Conservation (phyloP, 35 echinoderm and acorn worm species). For the Ophiothrix spiculata region DNA sequence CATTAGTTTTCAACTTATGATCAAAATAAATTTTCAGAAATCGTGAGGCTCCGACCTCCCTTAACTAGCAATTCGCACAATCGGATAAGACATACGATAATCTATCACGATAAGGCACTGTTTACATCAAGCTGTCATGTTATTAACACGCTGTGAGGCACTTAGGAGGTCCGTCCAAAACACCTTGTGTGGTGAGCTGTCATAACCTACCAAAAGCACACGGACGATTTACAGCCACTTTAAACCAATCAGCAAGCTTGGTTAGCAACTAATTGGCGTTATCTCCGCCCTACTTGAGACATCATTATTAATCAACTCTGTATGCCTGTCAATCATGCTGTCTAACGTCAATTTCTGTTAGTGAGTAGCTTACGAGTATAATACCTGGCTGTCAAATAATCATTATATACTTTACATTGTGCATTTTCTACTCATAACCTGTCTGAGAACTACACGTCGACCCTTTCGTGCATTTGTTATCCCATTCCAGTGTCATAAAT, state of each 20-base stretch:
- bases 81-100: slow-evolving; percentile 42
- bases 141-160: neutral
- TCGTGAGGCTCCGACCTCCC: too few relatives aligned
- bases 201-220: neutral
- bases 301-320: slow-evolving; percentile 9
- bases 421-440: neutral
- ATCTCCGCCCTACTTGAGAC: neutral
- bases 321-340: neutral
- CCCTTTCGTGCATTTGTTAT: neutral
- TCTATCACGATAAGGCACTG: neutral
- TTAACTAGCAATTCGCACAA: slow-evolving; percentile 45
- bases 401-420: slow-evolving; percentile 8
- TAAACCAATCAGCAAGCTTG: neutral
- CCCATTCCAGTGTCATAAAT: neutral
- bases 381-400: slow-evolving; percentile 31
- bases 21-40: too few relatives aligned
- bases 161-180: neutral
- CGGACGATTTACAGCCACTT: neutral
- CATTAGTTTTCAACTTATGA: too few relatives aligned
- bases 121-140: slow-evolving; percentile 33
- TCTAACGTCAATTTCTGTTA: too few relatives aligned
- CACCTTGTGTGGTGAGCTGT: slow-evolving; percentile 14
- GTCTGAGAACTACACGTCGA: neutral
- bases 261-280: slow-evolving; percentile 8
- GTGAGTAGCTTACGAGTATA: slow-evolving; percentile 6